Conservation (phyloP, 2,113 vertebrate species). For the Dasyornis broadbenti region DNA sequence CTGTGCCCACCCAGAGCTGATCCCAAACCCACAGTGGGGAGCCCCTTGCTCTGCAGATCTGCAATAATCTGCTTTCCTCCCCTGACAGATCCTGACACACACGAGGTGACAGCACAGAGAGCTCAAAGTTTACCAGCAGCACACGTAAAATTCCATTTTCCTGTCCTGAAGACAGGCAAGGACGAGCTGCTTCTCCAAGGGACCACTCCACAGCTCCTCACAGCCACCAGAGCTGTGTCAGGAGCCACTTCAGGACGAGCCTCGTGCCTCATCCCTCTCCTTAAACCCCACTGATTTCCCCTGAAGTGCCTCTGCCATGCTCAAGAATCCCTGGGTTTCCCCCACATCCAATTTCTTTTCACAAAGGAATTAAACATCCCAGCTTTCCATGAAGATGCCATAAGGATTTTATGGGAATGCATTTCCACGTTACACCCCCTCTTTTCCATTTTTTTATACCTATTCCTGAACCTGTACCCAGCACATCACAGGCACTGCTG, state of each 20-base stretch:
- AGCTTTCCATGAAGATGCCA: background rate
- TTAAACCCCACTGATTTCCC: fast-evolving
- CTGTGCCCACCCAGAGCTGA: background rate
- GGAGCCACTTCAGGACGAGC: background rate
- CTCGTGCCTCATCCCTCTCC: background rate
- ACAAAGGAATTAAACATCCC: background rate
- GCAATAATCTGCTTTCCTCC: background rate
- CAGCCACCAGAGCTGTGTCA: background rate
- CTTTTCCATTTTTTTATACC: fast-evolving
- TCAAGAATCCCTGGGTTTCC: background rate
- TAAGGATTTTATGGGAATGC: fast-evolving
- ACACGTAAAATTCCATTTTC: background rate
- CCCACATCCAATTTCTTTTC: background rate
- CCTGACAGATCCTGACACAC: background rate
- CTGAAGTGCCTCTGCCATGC: background rate
- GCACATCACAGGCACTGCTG: background rate
- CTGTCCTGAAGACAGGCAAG: background rate
- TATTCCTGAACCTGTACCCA: background rate
- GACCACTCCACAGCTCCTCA: background rate
- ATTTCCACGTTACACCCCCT: background rate
- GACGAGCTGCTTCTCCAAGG: background rate
- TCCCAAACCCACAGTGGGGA: background rate
- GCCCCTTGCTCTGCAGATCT: background rate
- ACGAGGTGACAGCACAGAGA: background rate
- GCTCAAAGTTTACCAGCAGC: background rate